These are phyloP conservation scores for Anorthoa munda DNA, from an alignment of 2,888 invertebrate genomes.

Conservation along the genomic window DNA sequence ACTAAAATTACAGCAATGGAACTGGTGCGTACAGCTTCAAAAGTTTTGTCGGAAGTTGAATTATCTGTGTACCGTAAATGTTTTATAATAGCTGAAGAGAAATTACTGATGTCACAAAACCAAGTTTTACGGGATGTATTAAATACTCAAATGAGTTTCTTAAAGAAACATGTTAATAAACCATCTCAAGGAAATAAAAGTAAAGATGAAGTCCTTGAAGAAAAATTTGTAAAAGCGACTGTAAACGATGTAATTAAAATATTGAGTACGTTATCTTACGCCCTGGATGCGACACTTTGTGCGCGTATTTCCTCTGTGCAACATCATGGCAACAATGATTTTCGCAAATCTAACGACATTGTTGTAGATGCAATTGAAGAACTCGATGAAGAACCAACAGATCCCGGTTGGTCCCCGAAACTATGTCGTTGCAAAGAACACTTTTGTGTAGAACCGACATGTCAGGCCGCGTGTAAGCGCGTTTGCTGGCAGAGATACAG, in stretches of 20 bases:
- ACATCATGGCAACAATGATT: background rate
- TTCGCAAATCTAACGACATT: slow-evolving; percentile 49
- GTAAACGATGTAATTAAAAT: slow-evolving; percentile 73
- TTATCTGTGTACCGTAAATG: slow-evolving; percentile 71
- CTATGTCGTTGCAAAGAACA: slow-evolving; percentile 75
- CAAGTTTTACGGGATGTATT: slow-evolving; percentile 71
- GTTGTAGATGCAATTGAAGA: slow-evolving; percentile 15
- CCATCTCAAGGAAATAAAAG: slow-evolving; percentile 22
- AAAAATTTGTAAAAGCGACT: slow-evolving; percentile 58
- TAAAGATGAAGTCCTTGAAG: slow-evolving; percentile 25
- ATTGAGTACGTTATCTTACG: slow-evolving; percentile 73
- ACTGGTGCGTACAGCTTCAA: slow-evolving; percentile 70
- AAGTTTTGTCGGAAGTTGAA: slow-evolving; percentile 72
- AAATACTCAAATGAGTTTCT: slow-evolving; percentile 72
- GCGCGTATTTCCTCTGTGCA: slow-evolving; percentile 29
- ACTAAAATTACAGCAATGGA: slow-evolving; percentile 72
- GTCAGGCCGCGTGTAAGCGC: slow-evolving; percentile 74
- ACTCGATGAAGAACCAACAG: slow-evolving; percentile 46
- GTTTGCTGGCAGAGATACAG: slow-evolving; percentile 78
- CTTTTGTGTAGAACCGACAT: slow-evolving; percentile 70
- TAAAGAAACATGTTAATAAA: slow-evolving; percentile 62
- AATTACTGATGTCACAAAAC: slow-evolving; percentile 70
- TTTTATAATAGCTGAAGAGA: slow-evolving; percentile 60
- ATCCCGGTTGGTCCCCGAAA: slow-evolving; percentile 64
- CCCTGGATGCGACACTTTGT: slow-evolving; percentile 76